Conservation (phyloP, 2,888 invertebrate genomes). For the Mechanitis mazaeus region DNA sequence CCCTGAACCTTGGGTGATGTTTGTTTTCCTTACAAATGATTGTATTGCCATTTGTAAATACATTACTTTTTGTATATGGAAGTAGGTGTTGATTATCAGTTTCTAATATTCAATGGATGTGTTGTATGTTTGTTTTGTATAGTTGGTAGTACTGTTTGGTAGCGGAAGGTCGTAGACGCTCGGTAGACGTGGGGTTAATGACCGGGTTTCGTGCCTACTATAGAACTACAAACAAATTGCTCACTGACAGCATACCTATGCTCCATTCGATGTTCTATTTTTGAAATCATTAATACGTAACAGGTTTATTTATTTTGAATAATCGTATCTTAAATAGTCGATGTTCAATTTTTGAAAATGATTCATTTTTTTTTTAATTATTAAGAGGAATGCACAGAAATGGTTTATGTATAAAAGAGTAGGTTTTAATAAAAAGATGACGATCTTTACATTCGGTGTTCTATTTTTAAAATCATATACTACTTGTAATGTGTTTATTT, state of each 20-base stretch:
- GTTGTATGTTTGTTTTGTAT: constrained; percentile 29
- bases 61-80: constrained; percentile 41
- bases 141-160: constrained; percentile 32
- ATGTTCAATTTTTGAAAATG: background rate
- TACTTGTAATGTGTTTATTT: no score
- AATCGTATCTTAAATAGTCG: no score
- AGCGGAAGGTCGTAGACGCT: constrained; percentile 53
- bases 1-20: background rate
- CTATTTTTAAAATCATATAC: no score
- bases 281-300: background rate
- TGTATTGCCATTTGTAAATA: constrained; percentile 17
- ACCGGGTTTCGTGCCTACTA: constrained; percentile 50
- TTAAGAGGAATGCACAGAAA: no score
- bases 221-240: constrained; percentile 22
- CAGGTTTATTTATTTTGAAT: no score
- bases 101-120: constrained; percentile 43
- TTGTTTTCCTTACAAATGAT: background rate
- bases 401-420: no score
- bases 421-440: no score
- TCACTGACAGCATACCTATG: constrained; percentile 16
- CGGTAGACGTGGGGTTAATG: constrained; percentile 56
- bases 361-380: background rate
- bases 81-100: constrained; percentile 27
- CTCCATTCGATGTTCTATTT: constrained; percentile 9
- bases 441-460: no score